Base-by-base conservation (phyloP, 2,797 vertebrate genomes). In the Macroramphosus scolopax region DNA sequence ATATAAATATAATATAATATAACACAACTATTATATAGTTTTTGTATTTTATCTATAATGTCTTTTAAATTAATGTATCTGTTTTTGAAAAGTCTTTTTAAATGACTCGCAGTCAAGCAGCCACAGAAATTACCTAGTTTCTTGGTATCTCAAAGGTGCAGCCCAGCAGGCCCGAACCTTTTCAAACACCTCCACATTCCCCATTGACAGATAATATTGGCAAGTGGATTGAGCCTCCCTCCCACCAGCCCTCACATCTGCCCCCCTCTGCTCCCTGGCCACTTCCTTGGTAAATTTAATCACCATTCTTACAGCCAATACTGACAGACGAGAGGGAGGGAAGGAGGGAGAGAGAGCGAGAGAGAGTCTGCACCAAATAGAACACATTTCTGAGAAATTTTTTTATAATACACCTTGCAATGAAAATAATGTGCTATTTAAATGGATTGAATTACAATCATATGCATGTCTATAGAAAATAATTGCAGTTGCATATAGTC, bases 201-300 rank as follows among this genome's bases (percentile, higher is more conserved):
- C 56, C 15, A 33, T 4, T 63, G 69, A 65, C 32, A 59, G 29
- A 64, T 61, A 50, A 61, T 50, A 67, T 36, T 43, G 48, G 40
- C 34, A 16, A 54, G 41, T 26, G 37, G 20, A 54, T 49, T 45
- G 45, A 70, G 51, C 41, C 36, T 58, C 72, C 44, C 71, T 67
- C 71, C 61, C 65, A 56, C 16, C 28, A 32, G 51, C 54, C 56
- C 26, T 58, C 38, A 44, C 64, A 75, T 43, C 62, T 72, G 67
- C 20, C 47, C 26, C 50, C 1, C 28, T 43, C 50, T 34, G 60
- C 51, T 52, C 59, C 56, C 59, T 25, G 5, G 42, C n/a, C 45
- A 69, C 56, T 30, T 46, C 39, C 26, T 20, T 16, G 34, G 16
- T 44, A 40, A 64, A 83, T 72, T 51, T 63, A 68, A 75, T 50